phyloP scores from a whole-genome alignment of 2,113 vertebrate species.

The Pterocles orientalis region DNA sequence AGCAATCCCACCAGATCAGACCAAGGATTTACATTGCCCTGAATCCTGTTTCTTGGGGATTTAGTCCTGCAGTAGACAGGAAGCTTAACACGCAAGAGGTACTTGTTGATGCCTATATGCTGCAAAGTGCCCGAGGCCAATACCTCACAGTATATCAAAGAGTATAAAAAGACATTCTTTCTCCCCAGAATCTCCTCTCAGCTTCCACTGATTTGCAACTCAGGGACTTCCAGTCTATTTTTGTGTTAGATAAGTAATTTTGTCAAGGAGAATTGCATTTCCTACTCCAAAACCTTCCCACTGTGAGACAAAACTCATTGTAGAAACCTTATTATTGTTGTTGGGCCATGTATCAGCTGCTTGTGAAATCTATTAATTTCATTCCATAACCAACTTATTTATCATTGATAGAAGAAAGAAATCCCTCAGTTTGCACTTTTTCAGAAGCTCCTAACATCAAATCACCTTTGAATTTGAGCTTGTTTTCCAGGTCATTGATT shows the following conservation, averaged over 20 bases:
- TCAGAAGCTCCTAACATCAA: conserved; percentile 24
- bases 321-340: background rate
- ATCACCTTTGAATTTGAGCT: conserved; percentile 1
- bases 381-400: background rate
- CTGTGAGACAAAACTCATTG: background rate
- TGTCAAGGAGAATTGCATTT: background rate
- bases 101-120: background rate
- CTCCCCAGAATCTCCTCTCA: background rate
- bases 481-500: conserved; percentile 49
- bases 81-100: background rate
- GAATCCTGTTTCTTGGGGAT: background rate
- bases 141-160: background rate
- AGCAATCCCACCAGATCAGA: background rate
- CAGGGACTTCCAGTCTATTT: background rate
- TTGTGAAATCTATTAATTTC: background rate
- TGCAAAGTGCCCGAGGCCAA: background rate
- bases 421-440: background rate
- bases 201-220: background rate
- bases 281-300: background rate
- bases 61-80: background rate
- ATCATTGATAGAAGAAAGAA: background rate
- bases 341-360: background rate
- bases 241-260: background rate
- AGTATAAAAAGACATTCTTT: background rate
- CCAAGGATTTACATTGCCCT: background rate